Percentiles rank a stretch among this genome's conserved stretches.
These are phyloP conservation scores for Himalopsyche phryganea DNA, from an alignment of 1,140 invertebrate species.

Conservation along the genomic window DNA sequence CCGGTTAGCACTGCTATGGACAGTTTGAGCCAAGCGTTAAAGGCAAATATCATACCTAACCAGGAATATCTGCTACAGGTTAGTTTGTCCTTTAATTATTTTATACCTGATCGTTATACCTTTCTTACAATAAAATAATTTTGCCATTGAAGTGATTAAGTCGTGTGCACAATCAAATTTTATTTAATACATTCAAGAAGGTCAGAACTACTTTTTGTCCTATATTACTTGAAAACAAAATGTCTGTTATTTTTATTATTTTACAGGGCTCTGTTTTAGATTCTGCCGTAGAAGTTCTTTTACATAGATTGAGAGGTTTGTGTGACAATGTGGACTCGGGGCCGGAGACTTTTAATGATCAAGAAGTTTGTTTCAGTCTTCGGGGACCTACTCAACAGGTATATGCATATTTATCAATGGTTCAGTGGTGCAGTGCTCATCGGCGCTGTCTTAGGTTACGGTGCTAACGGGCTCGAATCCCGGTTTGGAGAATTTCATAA, in stretches of 20 bases:
- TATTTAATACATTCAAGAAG: not conserved
- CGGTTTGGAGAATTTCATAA: too few relatives aligned
- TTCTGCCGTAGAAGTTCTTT: constrained; percentile 84
- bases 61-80: constrained; percentile 85
- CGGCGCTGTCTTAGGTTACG: too few relatives aligned
- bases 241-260: constrained; percentile 5
- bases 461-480: too few relatives aligned
- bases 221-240: not conserved
- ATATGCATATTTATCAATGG: too few relatives aligned
- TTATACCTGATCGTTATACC: not conserved
- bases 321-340: constrained; percentile 92
- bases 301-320: constrained; percentile 85
- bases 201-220: not conserved
- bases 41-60: constrained; percentile 82
- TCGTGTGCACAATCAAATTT: not conserved
- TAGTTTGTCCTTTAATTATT: not conserved
- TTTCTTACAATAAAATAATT: not conserved
- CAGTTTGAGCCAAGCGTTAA: constrained; percentile 70
- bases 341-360: constrained; percentile 88
- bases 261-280: constrained; percentile 80
- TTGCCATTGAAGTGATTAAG: not conserved
- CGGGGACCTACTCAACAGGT: constrained; percentile 58
- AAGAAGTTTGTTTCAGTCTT: constrained; percentile 81
- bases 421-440: too few relatives aligned
- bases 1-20: constrained; percentile 71